These are phyloP conservation scores for Anastatus disparis DNA, from an alignment of 1,140 invertebrate species.

Conservation along the genomic window DNA sequence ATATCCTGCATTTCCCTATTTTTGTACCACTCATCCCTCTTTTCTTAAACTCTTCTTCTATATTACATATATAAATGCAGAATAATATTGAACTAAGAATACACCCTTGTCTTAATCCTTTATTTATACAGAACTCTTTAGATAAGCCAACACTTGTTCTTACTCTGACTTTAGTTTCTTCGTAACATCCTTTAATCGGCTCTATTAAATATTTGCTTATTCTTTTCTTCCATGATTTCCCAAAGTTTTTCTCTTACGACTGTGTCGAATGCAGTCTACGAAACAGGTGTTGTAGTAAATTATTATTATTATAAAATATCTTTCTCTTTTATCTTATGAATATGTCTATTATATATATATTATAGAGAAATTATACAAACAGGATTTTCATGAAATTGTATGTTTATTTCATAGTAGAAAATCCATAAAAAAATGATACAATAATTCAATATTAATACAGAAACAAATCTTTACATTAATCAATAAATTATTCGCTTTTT, in stretches of 20 bases:
- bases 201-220: slow-evolving; percentile 1
- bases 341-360: too few species aligned
- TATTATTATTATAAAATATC: too few species aligned
- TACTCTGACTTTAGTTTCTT: slow-evolving; percentile 36
- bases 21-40: too few species aligned
- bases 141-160: slow-evolving; percentile 28
- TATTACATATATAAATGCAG: slow-evolving; percentile 21
- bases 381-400: too few species aligned
- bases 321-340: too few species aligned
- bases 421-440: too few species aligned
- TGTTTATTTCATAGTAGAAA: too few species aligned
- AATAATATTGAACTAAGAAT: slow-evolving; percentile 36
- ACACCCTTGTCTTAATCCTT: slow-evolving; percentile 35
- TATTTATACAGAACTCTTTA: slow-evolving; percentile 27
- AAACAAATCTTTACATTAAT: too few species aligned
- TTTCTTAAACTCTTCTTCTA: slow-evolving; percentile 20
- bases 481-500: too few species aligned
- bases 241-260: not conserved
- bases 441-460: too few species aligned
- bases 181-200: slow-evolving; percentile 20
- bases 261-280: slow-evolving; percentile 22
- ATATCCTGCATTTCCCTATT: slow-evolving; percentile 20
- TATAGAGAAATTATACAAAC: too few species aligned
- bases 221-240: slow-evolving; percentile 2
- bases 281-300: too few species aligned